A percentile compares a stretch with the other conserved stretches of the same genome.
Conservation (phyloP, 2,888 invertebrate species). For the Eupithecia vulgata region DNA sequence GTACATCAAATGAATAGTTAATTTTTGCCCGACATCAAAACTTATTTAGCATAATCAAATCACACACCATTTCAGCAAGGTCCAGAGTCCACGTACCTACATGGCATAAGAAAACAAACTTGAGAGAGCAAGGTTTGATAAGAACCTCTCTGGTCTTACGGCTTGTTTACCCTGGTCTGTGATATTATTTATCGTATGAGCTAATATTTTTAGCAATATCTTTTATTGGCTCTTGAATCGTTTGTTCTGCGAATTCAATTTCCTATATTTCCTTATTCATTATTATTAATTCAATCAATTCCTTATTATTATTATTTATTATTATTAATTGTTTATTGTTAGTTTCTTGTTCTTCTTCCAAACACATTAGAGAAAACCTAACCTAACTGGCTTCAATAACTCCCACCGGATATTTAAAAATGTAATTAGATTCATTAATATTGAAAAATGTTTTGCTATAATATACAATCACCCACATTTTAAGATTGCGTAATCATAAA, state of each 20-base stretch:
- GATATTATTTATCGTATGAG: constrained; percentile 35
- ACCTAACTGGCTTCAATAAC: background rate
- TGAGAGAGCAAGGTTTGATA: constrained; percentile 59
- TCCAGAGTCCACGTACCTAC: background rate
- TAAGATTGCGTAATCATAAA: background rate
- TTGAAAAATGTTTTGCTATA: no score
- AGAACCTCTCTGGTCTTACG: constrained; percentile 54
- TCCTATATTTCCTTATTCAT: no score
- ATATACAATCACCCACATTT: background rate
- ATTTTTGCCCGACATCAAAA: background rate
- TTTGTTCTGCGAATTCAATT: constrained; percentile 29
- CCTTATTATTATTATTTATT: no score
- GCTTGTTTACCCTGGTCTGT: constrained; percentile 49
- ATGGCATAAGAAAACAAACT: constrained; percentile 37
- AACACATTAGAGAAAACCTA: no score
- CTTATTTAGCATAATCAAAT: background rate
- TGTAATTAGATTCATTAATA: background rate
- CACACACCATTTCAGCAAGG: background rate
- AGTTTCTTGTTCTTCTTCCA: background rate
- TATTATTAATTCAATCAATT: no score
- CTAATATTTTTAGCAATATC: constrained; percentile 36
- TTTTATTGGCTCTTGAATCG: constrained; percentile 35
- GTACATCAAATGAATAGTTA: no score
- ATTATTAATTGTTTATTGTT: no score
- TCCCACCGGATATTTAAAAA: background rate